Base-by-base conservation (phyloP, 2,113 vertebrate species). In the Globicephala melas region DNA sequence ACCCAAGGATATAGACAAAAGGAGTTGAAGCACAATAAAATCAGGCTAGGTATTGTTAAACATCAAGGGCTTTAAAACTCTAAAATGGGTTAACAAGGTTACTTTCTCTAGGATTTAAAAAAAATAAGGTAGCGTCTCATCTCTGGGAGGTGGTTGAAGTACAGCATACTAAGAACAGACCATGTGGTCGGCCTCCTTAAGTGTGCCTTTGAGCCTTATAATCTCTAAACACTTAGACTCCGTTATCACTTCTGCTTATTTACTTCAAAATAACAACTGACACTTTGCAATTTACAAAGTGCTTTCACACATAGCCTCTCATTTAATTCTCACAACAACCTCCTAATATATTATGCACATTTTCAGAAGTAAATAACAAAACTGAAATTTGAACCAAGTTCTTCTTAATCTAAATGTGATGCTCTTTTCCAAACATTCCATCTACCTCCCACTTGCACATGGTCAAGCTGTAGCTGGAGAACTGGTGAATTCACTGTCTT, bases 211-310 rank as follows among this genome's bases (percentile, higher is more conserved):
- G 95, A 97, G 96, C 65, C 58, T 93, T 79, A 74, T 83, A 91
- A 79, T 94, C 86, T 89, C 70, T 95, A 89, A 89, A 88, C 44
- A 94, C 79, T 95, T 86, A 50, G 89, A 97, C 97, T 97, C 97
- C 79, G 96, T 98, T 95, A 94, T 94, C 97, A 88, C 83, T 76
- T 96, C 83, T 90, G 90, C 95, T 92, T 98, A 96, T 97, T 97
- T 96, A 96, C 86, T 97, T 96, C 96, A 97, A 96, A 98, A 90
- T 96, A 97, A 97, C 96, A 98, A 96, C 92, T 71, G 95, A 96
- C 74, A 90, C 63, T 95, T 89, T 71, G 74, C 92, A 97, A 92
- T 84, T 97, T 96, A 95, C 95, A 71, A 94, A 95, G 87, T 87
- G 76, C 79, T 74, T 97, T 97, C 95, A 94, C 97, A 97, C 94